phyloP scores from a whole-genome alignment of 2,888 invertebrate species.

The Actias luna region DNA sequence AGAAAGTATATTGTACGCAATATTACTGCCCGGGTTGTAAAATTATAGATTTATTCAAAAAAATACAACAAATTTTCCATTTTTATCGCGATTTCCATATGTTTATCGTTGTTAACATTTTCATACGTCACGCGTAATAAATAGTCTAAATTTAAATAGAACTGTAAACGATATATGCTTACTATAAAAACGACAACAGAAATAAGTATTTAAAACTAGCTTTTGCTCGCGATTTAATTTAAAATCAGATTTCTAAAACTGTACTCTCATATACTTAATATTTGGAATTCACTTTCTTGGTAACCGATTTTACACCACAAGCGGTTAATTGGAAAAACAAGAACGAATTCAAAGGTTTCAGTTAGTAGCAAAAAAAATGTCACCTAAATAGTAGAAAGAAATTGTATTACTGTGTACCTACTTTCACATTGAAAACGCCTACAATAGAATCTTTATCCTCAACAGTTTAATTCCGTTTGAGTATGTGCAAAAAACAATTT shows the following conservation, averaged over 20 bases:
- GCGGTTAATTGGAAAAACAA: no score
- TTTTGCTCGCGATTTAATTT: neutral
- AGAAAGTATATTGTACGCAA: neutral
- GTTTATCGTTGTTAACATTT: neutral
- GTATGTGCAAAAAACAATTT: constrained; percentile 30
- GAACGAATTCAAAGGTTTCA: no score
- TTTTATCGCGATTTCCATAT: neutral
- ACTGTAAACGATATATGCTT: neutral
- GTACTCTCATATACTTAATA: no score
- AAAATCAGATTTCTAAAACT: no score
- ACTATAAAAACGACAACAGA: neutral
- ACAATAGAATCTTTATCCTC: neutral
- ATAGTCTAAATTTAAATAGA: neutral
- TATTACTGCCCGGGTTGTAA: constrained; percentile 2
- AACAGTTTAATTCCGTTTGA: neutral
- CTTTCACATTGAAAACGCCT: no score
- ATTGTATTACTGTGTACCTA: no score
- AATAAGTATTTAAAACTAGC: constrained; percentile 6
- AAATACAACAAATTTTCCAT: neutral
- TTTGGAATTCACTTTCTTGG: no score
- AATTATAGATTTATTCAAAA: constrained; percentile 1
- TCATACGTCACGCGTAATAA: neutral
- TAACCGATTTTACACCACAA: no score
- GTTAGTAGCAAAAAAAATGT: no score
- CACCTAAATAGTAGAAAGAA: no score